These are phyloP conservation scores for Chaunax sp. DNA, from an alignment of 2,797 vertebrate genomes.

Conservation along the genomic window DNA sequence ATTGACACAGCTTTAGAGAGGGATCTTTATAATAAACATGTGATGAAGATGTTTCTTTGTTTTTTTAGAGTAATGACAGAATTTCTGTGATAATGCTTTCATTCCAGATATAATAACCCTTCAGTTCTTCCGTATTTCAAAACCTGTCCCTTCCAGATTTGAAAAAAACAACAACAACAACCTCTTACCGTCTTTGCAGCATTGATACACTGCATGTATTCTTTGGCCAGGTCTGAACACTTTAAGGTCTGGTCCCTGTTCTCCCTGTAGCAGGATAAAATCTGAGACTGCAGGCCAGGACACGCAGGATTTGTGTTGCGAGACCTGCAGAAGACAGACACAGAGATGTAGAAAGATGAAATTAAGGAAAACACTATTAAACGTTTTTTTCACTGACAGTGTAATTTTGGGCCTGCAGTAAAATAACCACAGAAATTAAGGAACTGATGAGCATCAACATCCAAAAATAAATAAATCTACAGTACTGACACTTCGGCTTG, in stretches of 20 bases:
- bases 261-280: constrained; percentile 90
- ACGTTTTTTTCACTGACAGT: not conserved
- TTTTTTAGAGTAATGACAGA: not conserved
- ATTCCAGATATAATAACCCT: not conserved
- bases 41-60: not conserved
- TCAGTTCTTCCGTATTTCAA: not conserved
- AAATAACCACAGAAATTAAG: not conserved
- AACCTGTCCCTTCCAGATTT: not conserved
- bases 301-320: constrained; percentile 88
- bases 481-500: no score
- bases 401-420: not conserved
- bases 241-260: constrained; percentile 87
- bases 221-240: constrained; percentile 91
- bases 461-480: no score
- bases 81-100: not conserved
- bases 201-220: constrained; percentile 91
- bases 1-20: constrained; percentile 6
- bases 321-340: constrained; percentile 73
- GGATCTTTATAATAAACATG: not conserved
- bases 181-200: constrained; percentile 89
- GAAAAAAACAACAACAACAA: not conserved
- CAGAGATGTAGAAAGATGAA: constrained; percentile 1
- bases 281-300: constrained; percentile 87
- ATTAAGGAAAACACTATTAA: not conserved
- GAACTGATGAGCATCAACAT: not conserved